Base-by-base conservation (phyloP, 1,140 invertebrate species). In the Drosophila burlai region DNA sequence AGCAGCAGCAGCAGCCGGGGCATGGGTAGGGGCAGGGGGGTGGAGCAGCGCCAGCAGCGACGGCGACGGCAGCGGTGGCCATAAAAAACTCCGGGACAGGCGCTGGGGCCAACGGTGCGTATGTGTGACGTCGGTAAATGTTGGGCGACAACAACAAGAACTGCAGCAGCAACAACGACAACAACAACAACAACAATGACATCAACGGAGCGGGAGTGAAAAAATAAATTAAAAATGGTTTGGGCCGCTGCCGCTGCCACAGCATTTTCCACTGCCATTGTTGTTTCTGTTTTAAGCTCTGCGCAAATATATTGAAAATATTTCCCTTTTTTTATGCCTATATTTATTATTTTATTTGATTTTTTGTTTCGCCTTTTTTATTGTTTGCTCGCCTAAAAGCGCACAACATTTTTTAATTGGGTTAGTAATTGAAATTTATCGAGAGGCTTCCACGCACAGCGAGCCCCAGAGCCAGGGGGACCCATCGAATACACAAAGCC, bases 361-460 rank as follows among this genome's bases (percentile, higher is more conserved):
- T 59, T 72, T 72, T 64, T 66, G 42, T 61, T 72, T 36, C 57
- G 34, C 42, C 24, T 65, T 55, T 79, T 67, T 49, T 52, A 62
- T 71, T 80, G 78, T 85, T 71, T 83, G 84, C 68, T 71, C 80
- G 63, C 85, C 85, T 91, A 90, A 90, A 86, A 90, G 85, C 79
- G 81, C 76, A 80, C 81, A 90, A 77, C 85, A 85, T 86, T 90
- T 90, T 90, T 90, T 90, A 90, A 90, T 90, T 90, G 85, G 85
- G 85, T 90, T 90, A 90, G 85, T 91, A 90, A 90, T 90, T 90
- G 85, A 90, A 90, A 90, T 90, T 91, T 90, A 90, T 91, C 85
- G 85, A 91, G 58, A 90, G 72, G 65, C 69, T 81, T 64, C 78
- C 81, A 90, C 69, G 77, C 81, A 78, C 72, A 40, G 61, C 40